Evolutionary conservation across 2,797 vertebrate genomes (phyloP), one percentile per base, ranked within the genome.

Genomic region (Choloepus didactylus): DNA sequence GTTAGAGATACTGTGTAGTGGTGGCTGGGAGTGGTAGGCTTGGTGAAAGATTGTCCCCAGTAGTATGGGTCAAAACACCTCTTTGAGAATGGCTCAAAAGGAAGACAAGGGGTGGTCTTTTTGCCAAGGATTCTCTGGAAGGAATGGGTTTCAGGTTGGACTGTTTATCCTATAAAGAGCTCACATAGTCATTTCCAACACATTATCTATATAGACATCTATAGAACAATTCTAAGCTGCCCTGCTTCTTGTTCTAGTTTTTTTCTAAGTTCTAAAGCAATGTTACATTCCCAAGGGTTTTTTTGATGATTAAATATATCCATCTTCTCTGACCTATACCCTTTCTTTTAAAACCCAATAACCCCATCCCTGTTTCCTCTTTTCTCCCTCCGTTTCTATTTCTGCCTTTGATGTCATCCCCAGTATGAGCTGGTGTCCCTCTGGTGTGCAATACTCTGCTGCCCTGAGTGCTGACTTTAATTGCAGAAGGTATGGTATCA

Each of bases 401-500:
- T 97, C 97, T 98, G 94, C 98, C 98, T 98, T 97, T 98, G 96
- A 97, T 95, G 95, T 96, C 97, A 94, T 98, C 97, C 97, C 96
- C 94, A 99, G 99, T 98, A 98, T 99, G 98, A 99, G 99, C 98
- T 99, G 99, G 99, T 99, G 99, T 98, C 99, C 98, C 96, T 98
- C 98, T 98, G 98, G 98, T 31, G 98, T 98, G 87, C 98, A 98
- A 46, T 98, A 96, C 97, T 97, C 98, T 98, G 95, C 98, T 98
- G 94, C 97, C 98, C 97, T 98, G 98, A 98, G 98, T 97, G 98
- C 98, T 98, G 98, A 99, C 98, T 98, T 98, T 98, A 98, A 98
- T 97, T 98, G 96, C 98, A 98, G 98, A 98, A 99, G 99, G 98
- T 99, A 99, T n/a, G 93, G 98, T 98, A 98, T 98, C 46, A 85